Evolutionary conservation across 2,797 vertebrate genomes (phyloP).

Genomic region (Melanotaenia nigrans): DNA sequence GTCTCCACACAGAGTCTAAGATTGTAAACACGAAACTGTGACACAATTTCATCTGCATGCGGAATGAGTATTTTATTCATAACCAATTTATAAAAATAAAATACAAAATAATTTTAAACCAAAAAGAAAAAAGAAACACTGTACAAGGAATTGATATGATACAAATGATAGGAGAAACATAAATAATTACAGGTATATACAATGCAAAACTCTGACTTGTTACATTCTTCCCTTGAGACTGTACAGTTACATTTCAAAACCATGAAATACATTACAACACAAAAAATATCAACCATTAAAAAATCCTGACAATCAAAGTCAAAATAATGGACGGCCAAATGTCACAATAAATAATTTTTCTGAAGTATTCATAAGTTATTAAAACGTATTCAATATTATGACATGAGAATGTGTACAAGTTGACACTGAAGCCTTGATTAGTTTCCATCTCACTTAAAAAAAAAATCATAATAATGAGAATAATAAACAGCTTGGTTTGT

Average conservation of each 20-base stretch:
- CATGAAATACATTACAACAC: constrained; percentile 73
- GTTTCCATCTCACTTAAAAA: constrained; percentile 47
- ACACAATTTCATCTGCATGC: constrained; percentile 88
- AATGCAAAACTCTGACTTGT: constrained; percentile 81
- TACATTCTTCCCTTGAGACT: constrained; percentile 82
- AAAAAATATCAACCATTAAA: constrained; percentile 71
- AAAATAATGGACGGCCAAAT: constrained; percentile 61
- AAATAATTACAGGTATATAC: constrained; percentile 99
- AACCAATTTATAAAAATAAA: constrained; percentile 99
- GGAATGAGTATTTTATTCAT: constrained; percentile 98
- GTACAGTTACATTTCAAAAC: constrained; percentile 83
- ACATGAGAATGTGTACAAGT: constrained; percentile 50
- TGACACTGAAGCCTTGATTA: constrained; percentile 59
- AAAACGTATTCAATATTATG: constrained; percentile 56
- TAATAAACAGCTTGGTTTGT: constrained; percentile 48
- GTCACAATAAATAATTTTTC: constrained; percentile 71
- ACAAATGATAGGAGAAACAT: constrained; percentile 94
- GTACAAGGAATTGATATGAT: constrained; percentile 99
- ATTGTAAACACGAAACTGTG: constrained; percentile 28
- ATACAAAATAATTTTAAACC: constrained; percentile 99
- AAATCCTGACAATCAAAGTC: constrained; percentile 56
- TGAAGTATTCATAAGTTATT: constrained; percentile 67
- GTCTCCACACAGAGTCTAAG: not conserved
- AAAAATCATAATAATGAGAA: constrained; percentile 34
- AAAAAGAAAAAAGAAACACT: constrained; percentile 92